phyloP scores from a whole-genome alignment of 2,888 invertebrate genomes.

The Cantharis rustica region DNA sequence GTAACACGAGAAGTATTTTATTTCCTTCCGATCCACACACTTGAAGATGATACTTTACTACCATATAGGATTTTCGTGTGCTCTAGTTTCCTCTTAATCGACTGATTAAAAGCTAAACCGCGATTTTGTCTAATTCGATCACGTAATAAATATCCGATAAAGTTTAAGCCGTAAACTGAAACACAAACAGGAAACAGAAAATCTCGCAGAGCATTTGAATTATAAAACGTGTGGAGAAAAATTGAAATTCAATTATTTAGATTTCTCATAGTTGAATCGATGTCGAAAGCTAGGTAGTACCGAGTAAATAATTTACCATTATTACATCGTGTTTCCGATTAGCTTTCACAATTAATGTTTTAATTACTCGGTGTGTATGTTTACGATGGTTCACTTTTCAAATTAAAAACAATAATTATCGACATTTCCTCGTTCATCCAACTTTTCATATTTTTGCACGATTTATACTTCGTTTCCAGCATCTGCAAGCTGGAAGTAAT shows the following conservation, averaged over 20 bases:
- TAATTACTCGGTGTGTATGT: neutral
- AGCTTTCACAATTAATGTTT: slow-evolving; percentile 1
- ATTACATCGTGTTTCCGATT: neutral
- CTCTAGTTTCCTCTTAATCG: too few species aligned
- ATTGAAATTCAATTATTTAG: neutral
- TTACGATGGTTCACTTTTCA: neutral
- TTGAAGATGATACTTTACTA: too few species aligned
- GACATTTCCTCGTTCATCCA: neutral
- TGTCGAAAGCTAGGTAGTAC: neutral
- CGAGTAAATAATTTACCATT: neutral
- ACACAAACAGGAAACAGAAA: neutral
- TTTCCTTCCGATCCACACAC: too few species aligned
- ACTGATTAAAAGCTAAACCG: too few species aligned
- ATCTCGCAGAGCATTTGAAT: neutral
- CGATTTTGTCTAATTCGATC: too few species aligned
- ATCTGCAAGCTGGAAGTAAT: neutral
- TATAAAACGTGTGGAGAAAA: neutral
- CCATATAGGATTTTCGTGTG: too few species aligned
- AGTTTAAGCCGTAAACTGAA: neutral
- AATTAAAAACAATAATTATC: neutral
- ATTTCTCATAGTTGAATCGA: neutral
- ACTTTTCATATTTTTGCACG: neutral
- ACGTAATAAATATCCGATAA: neutral
- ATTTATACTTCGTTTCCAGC: neutral
- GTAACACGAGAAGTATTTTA: too few species aligned